These are phyloP conservation scores for Euproctis similis DNA, from an alignment of 2,888 invertebrate genomes.

Conservation along the genomic window DNA sequence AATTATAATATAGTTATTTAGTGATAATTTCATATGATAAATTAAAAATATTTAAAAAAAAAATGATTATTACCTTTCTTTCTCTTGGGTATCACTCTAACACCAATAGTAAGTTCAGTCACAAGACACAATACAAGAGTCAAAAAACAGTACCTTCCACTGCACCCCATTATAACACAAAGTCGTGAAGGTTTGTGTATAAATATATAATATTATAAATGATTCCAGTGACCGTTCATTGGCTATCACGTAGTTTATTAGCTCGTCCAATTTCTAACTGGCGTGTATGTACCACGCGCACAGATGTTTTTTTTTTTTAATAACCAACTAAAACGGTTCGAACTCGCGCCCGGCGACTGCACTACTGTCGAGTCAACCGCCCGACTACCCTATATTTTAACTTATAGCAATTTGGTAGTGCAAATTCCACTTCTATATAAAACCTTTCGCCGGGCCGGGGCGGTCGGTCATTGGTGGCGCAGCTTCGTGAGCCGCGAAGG, in stretches of 20 bases:
- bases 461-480: constrained; percentile 66
- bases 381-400: constrained; percentile 79
- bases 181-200: constrained; percentile 40
- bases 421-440: constrained; percentile 79
- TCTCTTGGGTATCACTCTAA: constrained; percentile 73
- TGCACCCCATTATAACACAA: constrained; percentile 67
- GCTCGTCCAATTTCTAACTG: constrained; percentile 37
- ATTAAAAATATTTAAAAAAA: too few species aligned
- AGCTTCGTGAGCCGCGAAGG: constrained; percentile 58
- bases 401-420: constrained; percentile 76
- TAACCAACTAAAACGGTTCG: constrained; percentile 13
- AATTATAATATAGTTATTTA: too few species aligned
- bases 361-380: constrained; percentile 61
- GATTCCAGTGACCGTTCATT: constrained; percentile 55
- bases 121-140: constrained; percentile 69
- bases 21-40: too few species aligned
- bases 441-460: constrained; percentile 77
- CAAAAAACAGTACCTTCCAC: constrained; percentile 70
- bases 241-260: constrained; percentile 28
- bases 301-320: too few species aligned
- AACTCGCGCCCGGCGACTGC: constrained; percentile 38
- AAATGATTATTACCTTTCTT: constrained; percentile 79
- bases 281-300: constrained; percentile 41
- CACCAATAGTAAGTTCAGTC: constrained; percentile 69
- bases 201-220: constrained; percentile 31